phyloP scores from a whole-genome alignment of 2,113 vertebrate species.

The Thamnaconus septentrionalis region DNA sequence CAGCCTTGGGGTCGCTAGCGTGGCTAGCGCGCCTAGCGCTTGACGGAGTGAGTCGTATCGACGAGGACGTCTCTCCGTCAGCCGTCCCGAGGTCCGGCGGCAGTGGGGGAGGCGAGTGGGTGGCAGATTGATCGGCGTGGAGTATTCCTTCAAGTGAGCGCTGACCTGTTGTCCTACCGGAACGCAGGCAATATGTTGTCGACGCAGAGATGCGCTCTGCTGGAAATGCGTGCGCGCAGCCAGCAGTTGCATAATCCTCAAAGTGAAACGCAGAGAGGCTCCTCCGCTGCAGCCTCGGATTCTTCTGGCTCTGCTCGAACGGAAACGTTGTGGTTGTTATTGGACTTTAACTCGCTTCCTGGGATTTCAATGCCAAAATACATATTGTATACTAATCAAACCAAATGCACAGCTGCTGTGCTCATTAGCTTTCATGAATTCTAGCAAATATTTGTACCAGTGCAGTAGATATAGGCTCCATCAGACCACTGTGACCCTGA shows the following conservation, averaged over 20 bases:
- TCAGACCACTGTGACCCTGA: no score
- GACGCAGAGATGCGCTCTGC: slow-evolving; percentile 2
- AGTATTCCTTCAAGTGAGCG: slow-evolving; percentile 12
- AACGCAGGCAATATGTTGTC: slow-evolving; percentile 15
- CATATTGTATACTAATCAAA: no score
- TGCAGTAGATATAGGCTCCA: no score
- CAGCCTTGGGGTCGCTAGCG: slow-evolving; percentile 43
- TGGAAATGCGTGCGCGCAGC: neutral
- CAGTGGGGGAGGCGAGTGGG: slow-evolving; percentile 26
- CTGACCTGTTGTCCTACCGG: neutral
- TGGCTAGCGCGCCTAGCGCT: slow-evolving; percentile 43
- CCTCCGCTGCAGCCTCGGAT: no score
- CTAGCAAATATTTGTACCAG: no score
- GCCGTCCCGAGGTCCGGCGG: no score
- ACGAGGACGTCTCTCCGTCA: slow-evolving; percentile 32
- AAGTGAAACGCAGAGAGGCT: no score
- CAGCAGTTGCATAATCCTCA: neutral
- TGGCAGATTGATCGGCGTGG: slow-evolving; percentile 40
- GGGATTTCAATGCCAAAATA: neutral
- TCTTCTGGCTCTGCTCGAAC: no score
- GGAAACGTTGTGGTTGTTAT: neutral
- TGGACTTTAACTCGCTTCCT: neutral
- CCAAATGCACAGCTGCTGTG: no score
- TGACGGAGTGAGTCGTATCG: slow-evolving; percentile 53
- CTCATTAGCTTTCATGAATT: no score